A percentile compares a stretch with the other conserved stretches of the same genome.
Conservation (phyloP, 2,888 invertebrate species). For the Ecdyonurus torrentis region DNA sequence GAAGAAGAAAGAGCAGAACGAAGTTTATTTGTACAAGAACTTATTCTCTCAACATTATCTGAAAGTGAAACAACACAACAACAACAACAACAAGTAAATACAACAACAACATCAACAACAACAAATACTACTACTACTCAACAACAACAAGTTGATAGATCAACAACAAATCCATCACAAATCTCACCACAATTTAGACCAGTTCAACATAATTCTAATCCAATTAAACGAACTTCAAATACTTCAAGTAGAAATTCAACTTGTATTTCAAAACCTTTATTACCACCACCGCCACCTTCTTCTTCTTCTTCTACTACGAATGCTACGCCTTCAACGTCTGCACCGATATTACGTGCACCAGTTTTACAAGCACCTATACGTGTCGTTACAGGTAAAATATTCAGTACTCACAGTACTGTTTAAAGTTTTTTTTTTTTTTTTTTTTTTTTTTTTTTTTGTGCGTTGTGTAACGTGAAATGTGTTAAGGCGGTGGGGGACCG, state of each 20-base stretch:
- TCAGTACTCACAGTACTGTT: too few species aligned
- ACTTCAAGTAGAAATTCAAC: too few species aligned
- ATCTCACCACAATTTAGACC: not conserved
- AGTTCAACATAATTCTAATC: not conserved
- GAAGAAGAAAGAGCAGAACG: constrained; percentile 43
- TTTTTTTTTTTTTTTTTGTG: too few species aligned
- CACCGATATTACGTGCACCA: not conserved
- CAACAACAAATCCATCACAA: constrained; percentile 1
- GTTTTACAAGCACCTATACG: not conserved
- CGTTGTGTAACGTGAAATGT: too few species aligned
- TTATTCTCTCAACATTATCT: constrained; percentile 42
- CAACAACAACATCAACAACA: constrained; percentile 4
- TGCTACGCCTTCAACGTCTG: not conserved
- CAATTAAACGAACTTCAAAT: too few species aligned
- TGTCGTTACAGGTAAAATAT: not conserved
- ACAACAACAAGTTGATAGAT: constrained; percentile 1
- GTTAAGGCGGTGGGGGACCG: too few species aligned
- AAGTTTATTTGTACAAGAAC: constrained; percentile 50
- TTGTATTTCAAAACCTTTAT: too few species aligned
- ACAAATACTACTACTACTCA: constrained; percentile 3
- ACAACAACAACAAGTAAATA: constrained; percentile 6
- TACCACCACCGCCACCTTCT: not conserved
- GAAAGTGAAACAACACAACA: constrained; percentile 15
- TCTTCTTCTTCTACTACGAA: not conserved
- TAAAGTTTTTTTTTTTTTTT: too few species aligned